Evolutionary conservation across 2,113 vertebrate species (phyloP), one percentile per base, ranked within the genome.

Genomic region (Motacilla alba): DNA sequence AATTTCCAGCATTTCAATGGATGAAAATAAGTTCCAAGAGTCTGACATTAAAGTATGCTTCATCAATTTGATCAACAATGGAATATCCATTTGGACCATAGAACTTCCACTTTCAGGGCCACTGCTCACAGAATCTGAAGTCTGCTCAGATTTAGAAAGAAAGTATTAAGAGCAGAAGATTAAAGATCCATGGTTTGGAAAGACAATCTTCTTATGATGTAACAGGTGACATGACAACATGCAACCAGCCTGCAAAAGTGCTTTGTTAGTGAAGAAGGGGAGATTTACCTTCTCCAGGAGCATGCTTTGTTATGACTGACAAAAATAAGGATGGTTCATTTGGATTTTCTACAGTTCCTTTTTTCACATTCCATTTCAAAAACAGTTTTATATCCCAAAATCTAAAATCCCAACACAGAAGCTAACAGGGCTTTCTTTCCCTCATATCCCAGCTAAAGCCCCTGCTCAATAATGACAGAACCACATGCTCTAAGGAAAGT

Each of bases 121-220:
- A 18, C 5, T 44, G 55, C 52, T 96, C 90, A 75, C 15, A 35
- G 73, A 74, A 72, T 46, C 84, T 74, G 72, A 92, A 94, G 82
- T 68, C 82, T 79, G 79, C 58, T 80, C 73, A 90, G 87, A 93
- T 91, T 95, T 95, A 95, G 90, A 96, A 95, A 90, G 85, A 76
- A 88, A 81, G 95, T 59, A 94, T 96, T 97, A 96, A 91, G 73
- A 87, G 55, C 31, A 94, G 90, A 91, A 96, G 96, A 96, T 95
- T 96, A 96, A 95, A 94, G 94, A 87, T 79, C 91, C 82, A 58
- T 83, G 95, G 58, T 91, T 93, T 92, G 86, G 70, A 95, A 93
- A 73, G 16, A 72, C 63, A 97, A 97, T 95, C 95, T 95, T 76
- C 96, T 97, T 97, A 97, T 94, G 93, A 97, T 83, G 94, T 94